These are phyloP conservation scores for Coptotermes formosanus DNA, from an alignment of 1,140 invertebrate species.

Conservation along the genomic window DNA sequence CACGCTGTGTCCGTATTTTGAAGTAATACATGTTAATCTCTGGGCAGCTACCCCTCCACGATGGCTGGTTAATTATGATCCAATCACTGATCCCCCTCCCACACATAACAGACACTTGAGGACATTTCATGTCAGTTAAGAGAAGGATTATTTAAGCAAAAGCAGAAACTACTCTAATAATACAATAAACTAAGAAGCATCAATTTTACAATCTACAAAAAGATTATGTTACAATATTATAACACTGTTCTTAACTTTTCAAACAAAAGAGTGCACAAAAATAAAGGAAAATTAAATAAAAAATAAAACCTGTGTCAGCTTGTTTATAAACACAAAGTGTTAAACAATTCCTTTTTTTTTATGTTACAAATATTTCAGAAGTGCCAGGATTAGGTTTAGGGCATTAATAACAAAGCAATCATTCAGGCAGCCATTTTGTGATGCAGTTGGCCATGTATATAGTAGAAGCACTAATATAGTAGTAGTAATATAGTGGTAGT, in stretches of 20 bases:
- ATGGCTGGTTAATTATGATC: background rate
- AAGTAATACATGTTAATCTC: background rate
- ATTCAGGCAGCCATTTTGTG: conserved; percentile 25
- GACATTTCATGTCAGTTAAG: conserved; percentile 23
- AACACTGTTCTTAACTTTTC: conserved; percentile 21
- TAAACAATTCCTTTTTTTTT: background rate
- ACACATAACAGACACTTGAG: background rate
- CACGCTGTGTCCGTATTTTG: background rate
- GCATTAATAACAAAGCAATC: conserved; percentile 25
- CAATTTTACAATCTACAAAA: conserved; percentile 34
- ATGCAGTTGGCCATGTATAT: conserved; percentile 26
- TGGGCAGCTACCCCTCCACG: background rate
- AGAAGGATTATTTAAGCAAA: conserved; percentile 18
- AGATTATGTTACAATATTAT: conserved; percentile 34
- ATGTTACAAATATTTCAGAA: background rate
- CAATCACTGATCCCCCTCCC: background rate
- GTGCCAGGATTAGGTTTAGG: conserved; percentile 17
- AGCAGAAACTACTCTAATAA: conserved; percentile 29
- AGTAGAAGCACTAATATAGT: conserved; percentile 24
- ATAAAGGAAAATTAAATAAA: conserved; percentile 22
- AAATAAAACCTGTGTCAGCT: background rate
- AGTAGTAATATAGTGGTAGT: conserved; percentile 33
- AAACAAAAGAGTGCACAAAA: conserved; percentile 26
- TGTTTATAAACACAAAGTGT: background rate
- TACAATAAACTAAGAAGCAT: conserved; percentile 27